These are phyloP conservation scores for Stegastes partitus DNA, from an alignment of 2,113 vertebrate genomes.

Conservation along the genomic window DNA sequence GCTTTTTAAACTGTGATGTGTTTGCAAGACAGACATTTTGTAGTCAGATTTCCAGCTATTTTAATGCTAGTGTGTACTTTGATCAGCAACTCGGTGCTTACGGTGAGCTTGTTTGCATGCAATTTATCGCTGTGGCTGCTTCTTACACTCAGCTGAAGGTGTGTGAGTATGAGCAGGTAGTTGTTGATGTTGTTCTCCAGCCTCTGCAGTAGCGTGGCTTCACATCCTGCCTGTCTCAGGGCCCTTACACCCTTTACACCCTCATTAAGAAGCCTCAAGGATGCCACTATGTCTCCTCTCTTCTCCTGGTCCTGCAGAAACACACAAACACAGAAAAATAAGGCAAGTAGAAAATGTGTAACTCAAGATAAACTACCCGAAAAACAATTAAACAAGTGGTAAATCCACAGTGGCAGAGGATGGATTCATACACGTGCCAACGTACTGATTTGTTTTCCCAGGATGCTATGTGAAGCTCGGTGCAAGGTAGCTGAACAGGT, in stretches of 20 bases:
- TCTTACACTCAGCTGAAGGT: conserved; percentile 74
- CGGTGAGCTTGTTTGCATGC: neutral
- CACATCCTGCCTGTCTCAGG: conserved; percentile 62
- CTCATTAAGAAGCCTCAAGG: conserved; percentile 69
- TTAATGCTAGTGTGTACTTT: conserved; percentile 6
- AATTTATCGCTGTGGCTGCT: neutral
- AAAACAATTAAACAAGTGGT: neutral
- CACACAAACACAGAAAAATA: conserved; percentile 22
- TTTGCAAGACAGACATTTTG: neutral
- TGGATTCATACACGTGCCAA: conserved; percentile 29
- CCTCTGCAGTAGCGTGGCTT: conserved; percentile 57
- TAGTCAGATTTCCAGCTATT: neutral
- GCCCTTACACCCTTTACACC: conserved; percentile 60
- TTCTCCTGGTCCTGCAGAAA: conserved; percentile 71
- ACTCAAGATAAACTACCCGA: neutral
- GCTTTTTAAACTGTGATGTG: neutral
- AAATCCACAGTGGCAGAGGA: neutral
- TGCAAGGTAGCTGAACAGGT: conserved; percentile 72
- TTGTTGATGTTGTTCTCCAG: conserved; percentile 78
- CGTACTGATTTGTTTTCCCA: conserved; percentile 80
- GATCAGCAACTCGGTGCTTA: conserved; percentile 2
- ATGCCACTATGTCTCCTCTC: conserved; percentile 74
- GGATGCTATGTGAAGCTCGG: conserved; percentile 67
- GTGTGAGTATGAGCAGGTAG: conserved; percentile 76
- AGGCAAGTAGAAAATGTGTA: neutral